phyloP scores from a whole-genome alignment of 2,888 invertebrate genomes.

The Helleia helle region DNA sequence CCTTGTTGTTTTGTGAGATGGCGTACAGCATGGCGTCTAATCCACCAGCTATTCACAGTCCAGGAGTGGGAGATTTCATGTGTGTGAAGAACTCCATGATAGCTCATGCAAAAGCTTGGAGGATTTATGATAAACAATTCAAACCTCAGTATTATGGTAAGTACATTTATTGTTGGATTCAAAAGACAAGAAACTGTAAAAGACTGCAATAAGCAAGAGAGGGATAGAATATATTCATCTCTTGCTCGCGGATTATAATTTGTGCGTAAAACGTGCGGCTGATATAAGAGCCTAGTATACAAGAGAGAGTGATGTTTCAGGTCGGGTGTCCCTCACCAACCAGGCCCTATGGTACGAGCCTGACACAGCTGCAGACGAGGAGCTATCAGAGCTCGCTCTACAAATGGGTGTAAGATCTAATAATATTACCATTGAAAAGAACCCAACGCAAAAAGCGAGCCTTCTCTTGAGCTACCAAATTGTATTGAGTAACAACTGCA shows the following conservation, averaged over 20 bases:
- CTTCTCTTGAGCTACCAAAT: too few species aligned
- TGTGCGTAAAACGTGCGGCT: too few species aligned
- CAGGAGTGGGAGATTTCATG: conserved; percentile 67
- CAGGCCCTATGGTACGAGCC: neutral
- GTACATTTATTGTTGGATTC: too few species aligned
- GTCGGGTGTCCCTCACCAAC: conserved; percentile 14
- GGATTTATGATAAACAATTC: conserved; percentile 73
- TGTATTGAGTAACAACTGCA: too few species aligned
- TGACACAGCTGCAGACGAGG: neutral
- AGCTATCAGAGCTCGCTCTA: neutral
- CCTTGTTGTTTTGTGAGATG: conserved; percentile 47
- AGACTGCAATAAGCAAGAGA: too few species aligned
- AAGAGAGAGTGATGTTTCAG: too few species aligned
- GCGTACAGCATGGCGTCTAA: conserved; percentile 48
- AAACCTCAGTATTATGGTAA: conserved; percentile 59
- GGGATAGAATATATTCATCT: too few species aligned
- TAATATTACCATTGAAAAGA: too few species aligned
- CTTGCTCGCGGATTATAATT: too few species aligned
- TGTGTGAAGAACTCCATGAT: conserved; percentile 78
- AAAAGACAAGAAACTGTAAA: too few species aligned
- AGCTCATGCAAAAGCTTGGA: conserved; percentile 78
- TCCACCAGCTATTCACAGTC: conserved; percentile 36
- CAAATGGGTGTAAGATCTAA: neutral
- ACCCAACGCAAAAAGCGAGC: too few species aligned
- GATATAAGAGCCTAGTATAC: too few species aligned